A percentile compares a stretch with the other conserved stretches of the same genome.
Evolutionary conservation across 2,888 invertebrate species (phyloP).

Genomic region (Trisateles emortualis): DNA sequence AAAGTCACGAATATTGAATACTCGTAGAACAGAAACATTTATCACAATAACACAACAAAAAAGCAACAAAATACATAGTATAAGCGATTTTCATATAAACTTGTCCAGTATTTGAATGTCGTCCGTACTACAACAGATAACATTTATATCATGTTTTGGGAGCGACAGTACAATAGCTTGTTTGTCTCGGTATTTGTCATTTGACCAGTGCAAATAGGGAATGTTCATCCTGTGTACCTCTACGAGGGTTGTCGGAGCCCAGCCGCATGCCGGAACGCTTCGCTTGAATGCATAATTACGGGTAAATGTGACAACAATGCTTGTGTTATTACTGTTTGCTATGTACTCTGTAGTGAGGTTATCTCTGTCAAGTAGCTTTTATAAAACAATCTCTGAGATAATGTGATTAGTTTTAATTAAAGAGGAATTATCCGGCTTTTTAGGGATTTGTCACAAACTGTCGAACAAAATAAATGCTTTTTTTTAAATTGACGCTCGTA

Average conservation of each 20-base stretch:
- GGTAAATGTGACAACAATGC: conserved; percentile 26
- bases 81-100: conserved; percentile 34
- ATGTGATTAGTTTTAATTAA: conserved; percentile 7
- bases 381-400: conserved; percentile 5
- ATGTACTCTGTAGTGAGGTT: conserved; percentile 3
- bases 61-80: too few relatives aligned
- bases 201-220: conserved; percentile 44
- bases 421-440: background rate
- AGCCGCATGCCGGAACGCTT: conserved; percentile 9
- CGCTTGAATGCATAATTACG: conserved; percentile 42
- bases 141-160: conserved; percentile 58
- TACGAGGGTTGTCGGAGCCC: conserved; percentile 28
- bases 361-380: conserved; percentile 15
- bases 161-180: conserved; percentile 55
- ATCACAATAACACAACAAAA: too few relatives aligned
- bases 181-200: conserved; percentile 60
- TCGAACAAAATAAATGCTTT: too few relatives aligned
- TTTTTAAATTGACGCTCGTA: too few relatives aligned
- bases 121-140: conserved; percentile 38
- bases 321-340: conserved; percentile 32
- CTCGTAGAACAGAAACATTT: too few relatives aligned
- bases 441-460: background rate
- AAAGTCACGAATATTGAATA: too few relatives aligned
- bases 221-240: conserved; percentile 9
- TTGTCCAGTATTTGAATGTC: conserved; percentile 29